A percentile compares a stretch with the other conserved stretches of the same genome.
phyloP scores from a whole-genome alignment of 2,797 vertebrate genomes.

The Amphiprion clarkii region DNA sequence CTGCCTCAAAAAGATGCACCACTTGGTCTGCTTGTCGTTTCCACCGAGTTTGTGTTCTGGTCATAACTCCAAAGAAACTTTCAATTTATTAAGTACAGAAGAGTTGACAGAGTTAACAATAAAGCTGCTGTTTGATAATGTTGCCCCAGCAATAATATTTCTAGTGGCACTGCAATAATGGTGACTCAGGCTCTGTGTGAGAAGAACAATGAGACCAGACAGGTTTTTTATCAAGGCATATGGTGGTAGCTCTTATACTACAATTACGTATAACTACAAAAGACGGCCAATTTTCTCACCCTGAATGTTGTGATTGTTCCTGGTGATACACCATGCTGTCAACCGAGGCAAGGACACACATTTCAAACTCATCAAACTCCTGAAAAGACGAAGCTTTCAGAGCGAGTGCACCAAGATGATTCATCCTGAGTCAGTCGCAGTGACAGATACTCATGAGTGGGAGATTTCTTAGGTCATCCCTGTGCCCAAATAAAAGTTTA shows the following conservation, averaged over 20 bases:
- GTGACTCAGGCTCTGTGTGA: not conserved
- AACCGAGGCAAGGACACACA: not conserved
- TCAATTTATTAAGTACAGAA: too few relatives aligned
- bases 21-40: too few relatives aligned
- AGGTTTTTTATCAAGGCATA: not conserved
- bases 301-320: conserved; percentile 2
- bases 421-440: conserved; percentile 51
- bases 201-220: not conserved
- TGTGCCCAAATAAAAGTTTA: conserved; percentile 17
- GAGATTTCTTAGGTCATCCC: conserved; percentile 31
- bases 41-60: too few relatives aligned
- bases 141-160: not conserved
- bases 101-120: not conserved
- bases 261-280: conserved; percentile 1
- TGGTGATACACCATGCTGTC: not conserved
- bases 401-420: conserved; percentile 37
- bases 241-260: too few relatives aligned
- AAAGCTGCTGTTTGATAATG: not conserved
- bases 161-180: too few relatives aligned
- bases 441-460: conserved; percentile 43
- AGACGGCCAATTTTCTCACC: not conserved
- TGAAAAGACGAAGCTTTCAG: conserved; percentile 32
- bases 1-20: not conserved
- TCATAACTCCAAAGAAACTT: too few relatives aligned
- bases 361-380: conserved; percentile 2